Evolutionary conservation across 2,888 invertebrate species (phyloP).

Genomic region (Drosophila maculinotata): DNA sequence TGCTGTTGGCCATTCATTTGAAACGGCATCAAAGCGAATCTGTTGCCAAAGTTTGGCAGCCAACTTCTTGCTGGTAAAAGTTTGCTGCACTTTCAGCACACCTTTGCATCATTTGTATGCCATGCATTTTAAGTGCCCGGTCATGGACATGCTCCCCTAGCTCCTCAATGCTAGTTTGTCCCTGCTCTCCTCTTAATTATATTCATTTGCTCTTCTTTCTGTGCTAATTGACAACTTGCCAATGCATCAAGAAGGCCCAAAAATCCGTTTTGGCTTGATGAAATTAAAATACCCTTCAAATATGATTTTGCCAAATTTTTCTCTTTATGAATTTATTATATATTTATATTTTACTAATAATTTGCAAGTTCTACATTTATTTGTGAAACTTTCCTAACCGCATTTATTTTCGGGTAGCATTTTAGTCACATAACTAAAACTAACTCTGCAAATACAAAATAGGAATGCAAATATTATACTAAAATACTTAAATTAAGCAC

Average conservation of each 20-base stretch:
- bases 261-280: background rate
- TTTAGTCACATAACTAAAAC: background rate
- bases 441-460: background rate
- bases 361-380: too few species aligned
- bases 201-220: slow-evolving; percentile 24
- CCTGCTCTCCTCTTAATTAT: slow-evolving; percentile 28
- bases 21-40: slow-evolving; percentile 39
- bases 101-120: slow-evolving; percentile 64
- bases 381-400: too few species aligned
- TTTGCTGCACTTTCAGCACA: slow-evolving; percentile 36
- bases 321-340: too few species aligned
- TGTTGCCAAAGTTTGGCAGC: slow-evolving; percentile 39
- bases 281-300: background rate
- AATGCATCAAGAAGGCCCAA: slow-evolving; percentile 17
- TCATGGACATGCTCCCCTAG: slow-evolving; percentile 49
- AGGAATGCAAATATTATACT: background rate
- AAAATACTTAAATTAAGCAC: background rate
- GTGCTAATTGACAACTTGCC: slow-evolving; percentile 45
- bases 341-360: too few species aligned
- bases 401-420: too few species aligned
- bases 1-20: slow-evolving; percentile 33
- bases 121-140: slow-evolving; percentile 51
- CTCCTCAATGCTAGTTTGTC: background rate
- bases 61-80: slow-evolving; percentile 31
- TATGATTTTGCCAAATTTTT: too few species aligned